Base-by-base conservation (phyloP, 2,797 vertebrate species). In the Pterois miles region DNA sequence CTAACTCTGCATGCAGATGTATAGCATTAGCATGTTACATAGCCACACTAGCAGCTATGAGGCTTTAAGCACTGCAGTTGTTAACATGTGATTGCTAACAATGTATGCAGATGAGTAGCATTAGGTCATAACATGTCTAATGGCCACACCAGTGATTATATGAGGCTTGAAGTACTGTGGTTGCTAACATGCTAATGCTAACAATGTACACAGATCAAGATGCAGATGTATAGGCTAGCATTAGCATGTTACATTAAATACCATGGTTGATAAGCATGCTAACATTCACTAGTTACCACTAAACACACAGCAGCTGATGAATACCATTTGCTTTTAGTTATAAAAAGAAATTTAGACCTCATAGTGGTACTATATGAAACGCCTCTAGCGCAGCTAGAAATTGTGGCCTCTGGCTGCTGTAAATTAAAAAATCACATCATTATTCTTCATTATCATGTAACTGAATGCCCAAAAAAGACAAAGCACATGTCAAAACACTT, bases 401-500 rank as follows among this genome's bases (percentile, higher is more conserved):
- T 27, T 9, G 9, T 10, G 9, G 23, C 43, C 8, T 54, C 16
- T 31, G 25, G 14, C 6, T 29, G 25, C 18, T 34, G 5, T 52
- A 23, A 22, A 69, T 18, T 1, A 34, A n/a, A n/a, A n/a, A n/a
- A n/a, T 34, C 27, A 12, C 9, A 5, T 3, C 10, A 0, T 6
- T 3, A 4, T 20, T 18, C 7, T 52, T 33, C 4, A n/a, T n/a
- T n/a, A 13, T 16, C 2, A 2, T 81, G 59, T 71, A 25, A 74
- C 6, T 56, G 8, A 25, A 72, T 59, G 7, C 16, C 25, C 89
- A 73, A 63, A 75, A 91, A 83, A 78, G 80, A 77, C 57, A 67
- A 60, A 59, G 50, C 69, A 83, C 71, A 93, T 96, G 94, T 97
- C 95, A 96, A 98, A 98, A 98, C 97, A 98, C 97, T 98, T 98